Base-by-base conservation (phyloP, 2,888 invertebrate genomes). In the Rhagonycha lutea region DNA sequence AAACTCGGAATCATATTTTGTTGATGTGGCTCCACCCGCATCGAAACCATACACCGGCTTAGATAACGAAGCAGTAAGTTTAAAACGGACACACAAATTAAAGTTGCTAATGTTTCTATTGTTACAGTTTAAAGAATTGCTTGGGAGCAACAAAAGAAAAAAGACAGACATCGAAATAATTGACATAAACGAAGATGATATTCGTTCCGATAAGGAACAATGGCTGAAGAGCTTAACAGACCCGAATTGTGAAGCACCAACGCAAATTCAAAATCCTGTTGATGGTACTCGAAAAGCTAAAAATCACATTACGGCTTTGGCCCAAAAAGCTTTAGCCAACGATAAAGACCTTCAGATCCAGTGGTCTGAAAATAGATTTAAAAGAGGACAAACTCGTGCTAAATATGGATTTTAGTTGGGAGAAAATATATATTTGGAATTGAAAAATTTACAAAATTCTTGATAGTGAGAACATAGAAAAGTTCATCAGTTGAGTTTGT, bases 231-330 rank as follows among this genome's bases (percentile, higher is more conserved):
- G 95, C 0, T 87, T 96, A 61, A 84, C 84, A 77, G 94, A 95
- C 80, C 93, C 93, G 68, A 92, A 92, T 18, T 87, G 85, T 3
- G 79, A 91, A 80, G 82, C 89, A 82, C 87, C 89, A 87, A 79
- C 89, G 85, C 83, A 90, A 87, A 74, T 85, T 89, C 80, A 86
- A 90, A 86, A 91, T 88, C 91, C 90, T 86, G 89, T 89, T 82
- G 86, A 87, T 82, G 84, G 85, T 14, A 88, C 91, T 85, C 85
- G 90, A 87, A 92, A 92, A 81, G 91, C 94, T 81, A 98, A 98
- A 87, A 98, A 98, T 90, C 98, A 98, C 89, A 98, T 98, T 82
- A 98, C 98, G 1, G 98, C 97, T 87, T 90, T 98, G 81, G 98
- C 98, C 23, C 94, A 94, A 86, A 92, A 93, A 92, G 98, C 98